Percentiles rank a stretch among this genome's conserved stretches.
phyloP scores from a whole-genome alignment of 2,113 vertebrate genomes.

The Leuciscus idus region DNA sequence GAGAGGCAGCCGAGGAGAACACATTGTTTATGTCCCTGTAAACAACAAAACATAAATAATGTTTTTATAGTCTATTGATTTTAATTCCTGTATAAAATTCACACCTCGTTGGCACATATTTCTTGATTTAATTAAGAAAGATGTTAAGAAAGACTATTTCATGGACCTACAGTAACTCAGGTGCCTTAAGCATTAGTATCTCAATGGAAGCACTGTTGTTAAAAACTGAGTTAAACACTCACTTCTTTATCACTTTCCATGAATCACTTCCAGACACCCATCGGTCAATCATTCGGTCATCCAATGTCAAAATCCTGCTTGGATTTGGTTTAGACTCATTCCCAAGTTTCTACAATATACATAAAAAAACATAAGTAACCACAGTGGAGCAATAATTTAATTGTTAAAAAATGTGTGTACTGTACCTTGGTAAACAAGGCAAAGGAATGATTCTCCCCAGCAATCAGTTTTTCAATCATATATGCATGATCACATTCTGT shows the following conservation, averaged over 20 bases:
- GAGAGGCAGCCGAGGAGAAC: slow-evolving; percentile 60
- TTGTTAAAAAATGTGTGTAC: slow-evolving; percentile 27
- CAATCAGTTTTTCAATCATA: slow-evolving; percentile 59
- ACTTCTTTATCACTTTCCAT: slow-evolving; percentile 52
- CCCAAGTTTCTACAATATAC: slow-evolving; percentile 24
- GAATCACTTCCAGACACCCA: slow-evolving; percentile 54
- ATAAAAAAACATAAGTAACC: not conserved
- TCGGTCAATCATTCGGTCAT: slow-evolving; percentile 43
- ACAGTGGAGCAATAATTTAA: not conserved
- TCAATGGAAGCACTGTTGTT: too few relatives aligned
- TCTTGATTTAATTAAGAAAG: not conserved
- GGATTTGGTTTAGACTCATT: not conserved
- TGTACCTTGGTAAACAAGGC: slow-evolving; percentile 56
- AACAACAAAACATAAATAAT: not conserved
- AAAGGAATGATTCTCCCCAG: slow-evolving; percentile 68
- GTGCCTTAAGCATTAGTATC: not conserved
- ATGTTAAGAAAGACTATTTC: not conserved
- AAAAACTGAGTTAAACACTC: not conserved
- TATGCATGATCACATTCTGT: slow-evolving; percentile 42
- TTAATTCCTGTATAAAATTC: not conserved
- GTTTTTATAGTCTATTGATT: not conserved
- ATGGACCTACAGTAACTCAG: not conserved
- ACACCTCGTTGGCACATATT: not conserved
- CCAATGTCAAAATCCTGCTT: slow-evolving; percentile 43
- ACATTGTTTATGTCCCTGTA: slow-evolving; percentile 57